A percentile compares a stretch with the other conserved stretches of the same genome.
Evolutionary conservation across 2,113 vertebrate species (phyloP).

Genomic region (Brevimyrus niger): DNA sequence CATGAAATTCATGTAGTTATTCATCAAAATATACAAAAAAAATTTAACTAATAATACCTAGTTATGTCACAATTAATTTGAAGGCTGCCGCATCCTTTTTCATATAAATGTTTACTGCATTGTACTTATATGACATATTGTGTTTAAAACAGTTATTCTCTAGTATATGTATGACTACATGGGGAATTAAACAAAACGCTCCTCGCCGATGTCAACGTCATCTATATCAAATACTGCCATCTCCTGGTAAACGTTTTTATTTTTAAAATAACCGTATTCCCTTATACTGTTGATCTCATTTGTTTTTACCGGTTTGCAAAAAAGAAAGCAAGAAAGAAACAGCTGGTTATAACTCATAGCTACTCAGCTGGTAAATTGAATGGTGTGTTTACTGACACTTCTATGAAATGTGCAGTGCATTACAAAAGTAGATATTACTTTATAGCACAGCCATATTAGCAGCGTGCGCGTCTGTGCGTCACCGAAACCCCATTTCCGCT

Average conservation of each 20-base stretch:
- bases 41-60: not conserved
- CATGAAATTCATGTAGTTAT: not conserved
- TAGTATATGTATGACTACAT: not conserved
- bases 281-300: not conserved
- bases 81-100: not conserved
- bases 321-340: not conserved
- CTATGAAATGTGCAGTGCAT: not conserved
- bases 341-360: not conserved
- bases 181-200: not conserved
- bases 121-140: not conserved
- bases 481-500: slow-evolving; percentile 55
- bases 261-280: not conserved
- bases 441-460: not conserved
- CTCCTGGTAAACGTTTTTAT: not conserved
- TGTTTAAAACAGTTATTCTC: not conserved
- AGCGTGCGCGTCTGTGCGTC: slow-evolving; percentile 41
- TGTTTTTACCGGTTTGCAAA: not conserved
- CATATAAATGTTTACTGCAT: not conserved
- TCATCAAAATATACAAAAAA: not conserved
- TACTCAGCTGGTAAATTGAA: not conserved
- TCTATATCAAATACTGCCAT: slow-evolving; percentile 2
- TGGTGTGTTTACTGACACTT: not conserved
- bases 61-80: not conserved
- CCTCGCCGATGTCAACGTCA: not conserved
- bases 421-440: not conserved